Evolutionary conservation across 1,140 invertebrate species (phyloP).

Genomic region (Eciton burchellii): DNA sequence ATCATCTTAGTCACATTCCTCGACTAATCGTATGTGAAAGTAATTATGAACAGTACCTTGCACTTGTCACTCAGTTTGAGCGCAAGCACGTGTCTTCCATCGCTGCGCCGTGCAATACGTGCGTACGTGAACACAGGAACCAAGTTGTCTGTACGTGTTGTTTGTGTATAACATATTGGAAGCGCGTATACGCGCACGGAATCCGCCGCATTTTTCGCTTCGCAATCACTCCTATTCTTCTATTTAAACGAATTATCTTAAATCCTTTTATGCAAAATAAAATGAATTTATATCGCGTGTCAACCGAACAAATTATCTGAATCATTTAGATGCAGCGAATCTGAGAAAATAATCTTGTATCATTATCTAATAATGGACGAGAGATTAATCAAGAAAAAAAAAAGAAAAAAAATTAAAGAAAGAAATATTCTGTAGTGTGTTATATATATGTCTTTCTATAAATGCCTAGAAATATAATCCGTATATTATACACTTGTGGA

Average conservation of each 20-base stretch:
- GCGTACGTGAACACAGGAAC: conserved; percentile 87
- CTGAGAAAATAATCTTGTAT: conserved; percentile 10
- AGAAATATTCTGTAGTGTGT: conserved; percentile 14
- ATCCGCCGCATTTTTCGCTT: neutral
- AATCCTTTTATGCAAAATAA: conserved; percentile 21
- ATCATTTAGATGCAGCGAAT: neutral
- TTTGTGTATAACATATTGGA: conserved; percentile 16
- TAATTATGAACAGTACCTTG: conserved; percentile 86
- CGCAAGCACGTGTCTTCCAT: conserved; percentile 87
- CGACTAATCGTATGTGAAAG: conserved; percentile 75
- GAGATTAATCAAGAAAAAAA: conserved; percentile 11
- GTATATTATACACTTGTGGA: conserved; percentile 46
- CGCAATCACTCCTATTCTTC: conserved; percentile 4
- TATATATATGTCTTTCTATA: conserved; percentile 47
- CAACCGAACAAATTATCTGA: neutral
- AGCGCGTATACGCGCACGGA: neutral
- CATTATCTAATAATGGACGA: neutral
- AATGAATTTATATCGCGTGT: conserved; percentile 21
- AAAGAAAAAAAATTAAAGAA: neutral
- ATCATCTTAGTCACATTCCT: conserved; percentile 45
- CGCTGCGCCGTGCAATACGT: conserved; percentile 83
- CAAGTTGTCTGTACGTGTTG: conserved; percentile 71
- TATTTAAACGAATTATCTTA: neutral
- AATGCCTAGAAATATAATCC: conserved; percentile 46
- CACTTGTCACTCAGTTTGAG: conserved; percentile 88